Base-by-base conservation (phyloP, 2,113 vertebrate species). In the Crypturellus undulatus region DNA sequence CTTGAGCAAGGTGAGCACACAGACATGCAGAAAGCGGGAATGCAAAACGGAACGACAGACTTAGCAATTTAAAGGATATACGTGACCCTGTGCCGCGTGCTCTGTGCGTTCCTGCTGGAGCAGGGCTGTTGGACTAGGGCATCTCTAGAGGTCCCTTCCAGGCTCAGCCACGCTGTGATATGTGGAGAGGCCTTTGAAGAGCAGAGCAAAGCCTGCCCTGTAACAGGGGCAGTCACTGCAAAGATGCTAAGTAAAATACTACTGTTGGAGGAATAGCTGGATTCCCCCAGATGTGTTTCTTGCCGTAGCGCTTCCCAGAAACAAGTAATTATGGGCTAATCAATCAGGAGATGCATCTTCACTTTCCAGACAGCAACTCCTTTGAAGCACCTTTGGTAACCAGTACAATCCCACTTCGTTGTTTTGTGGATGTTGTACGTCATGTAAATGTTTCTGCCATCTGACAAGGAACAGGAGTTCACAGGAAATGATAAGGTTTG, bases 181-280 rank as follows among this genome's bases (percentile, higher is more conserved):
- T 7, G 49, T 24, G 36, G 3, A 5, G 2, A 77, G 87, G 40
- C n/a, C 28, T 9, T 6, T 1, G 5, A 10, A 0, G 8, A 18
- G 34, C 2, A 5, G n/a, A 19, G 56, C 5, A 1, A 30, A 47
- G 71, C 47, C 12, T 49, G 4, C 2, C 63, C n/a, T 25, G 38
- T n/a, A 9, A 45, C 26, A 32, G 3, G 0, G 4, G 6, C 47
- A 11, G n/a, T 4, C 45, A 12, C 1, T 24, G 14, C 22, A 20
- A 6, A 11, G 47, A 1, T 45, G 28, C n/a, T 15, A 16, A 45
- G 6, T 5, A 38, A 32, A 67, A 4, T 1, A 8, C 3, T 3
- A 4, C 10, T 8, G 1, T 12, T 11, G 14, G 3, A 60, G 69
- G 45, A 47, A 11, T 8, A 16, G 47, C 24, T 4, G 7, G 52